Conservation (phyloP, 2,888 invertebrate species). For the Microplitis manilae region DNA sequence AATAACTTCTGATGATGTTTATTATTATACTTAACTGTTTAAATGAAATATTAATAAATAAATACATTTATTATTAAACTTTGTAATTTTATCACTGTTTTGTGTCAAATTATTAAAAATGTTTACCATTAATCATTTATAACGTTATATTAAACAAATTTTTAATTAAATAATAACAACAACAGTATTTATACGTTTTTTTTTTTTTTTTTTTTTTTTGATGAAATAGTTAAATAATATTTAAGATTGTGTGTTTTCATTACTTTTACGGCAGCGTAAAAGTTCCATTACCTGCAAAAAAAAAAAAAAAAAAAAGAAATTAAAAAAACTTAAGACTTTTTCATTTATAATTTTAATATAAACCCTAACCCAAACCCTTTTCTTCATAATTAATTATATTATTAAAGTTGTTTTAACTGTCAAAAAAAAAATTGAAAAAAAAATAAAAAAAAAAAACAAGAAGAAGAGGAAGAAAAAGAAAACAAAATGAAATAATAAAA, state of each 20-base stretch:
- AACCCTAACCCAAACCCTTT: slow-evolving; percentile 48
- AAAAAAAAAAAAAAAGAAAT: neutral
- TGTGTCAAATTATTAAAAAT: too few species aligned
- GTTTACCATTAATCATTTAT: neutral
- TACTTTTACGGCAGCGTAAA: slow-evolving; percentile 54
- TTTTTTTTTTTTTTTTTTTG: slow-evolving; percentile 65
- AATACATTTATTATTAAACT: too few species aligned
- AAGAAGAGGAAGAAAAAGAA: too few species aligned
- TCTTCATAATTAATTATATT: slow-evolving; percentile 38
- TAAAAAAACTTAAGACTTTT: slow-evolving; percentile 49
- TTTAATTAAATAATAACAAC: slow-evolving; percentile 66
- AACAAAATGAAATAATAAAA: too few species aligned
- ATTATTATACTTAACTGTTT: too few species aligned
- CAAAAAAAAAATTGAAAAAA: neutral
- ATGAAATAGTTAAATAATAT: slow-evolving; percentile 68
- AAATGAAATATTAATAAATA: too few species aligned
- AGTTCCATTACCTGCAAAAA: slow-evolving; percentile 29
- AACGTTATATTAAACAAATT: neutral
- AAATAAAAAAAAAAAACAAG: too few species aligned
- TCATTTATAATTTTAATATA: slow-evolving; percentile 44
- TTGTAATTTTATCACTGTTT: too few species aligned
- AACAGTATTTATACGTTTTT: slow-evolving; percentile 50
- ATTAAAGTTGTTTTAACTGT: slow-evolving; percentile 16
- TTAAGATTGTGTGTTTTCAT: slow-evolving; percentile 68
- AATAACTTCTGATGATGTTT: too few species aligned